Evolutionary conservation across 2,113 vertebrate genomes (phyloP).

Genomic region (Emberiza fucata): DNA sequence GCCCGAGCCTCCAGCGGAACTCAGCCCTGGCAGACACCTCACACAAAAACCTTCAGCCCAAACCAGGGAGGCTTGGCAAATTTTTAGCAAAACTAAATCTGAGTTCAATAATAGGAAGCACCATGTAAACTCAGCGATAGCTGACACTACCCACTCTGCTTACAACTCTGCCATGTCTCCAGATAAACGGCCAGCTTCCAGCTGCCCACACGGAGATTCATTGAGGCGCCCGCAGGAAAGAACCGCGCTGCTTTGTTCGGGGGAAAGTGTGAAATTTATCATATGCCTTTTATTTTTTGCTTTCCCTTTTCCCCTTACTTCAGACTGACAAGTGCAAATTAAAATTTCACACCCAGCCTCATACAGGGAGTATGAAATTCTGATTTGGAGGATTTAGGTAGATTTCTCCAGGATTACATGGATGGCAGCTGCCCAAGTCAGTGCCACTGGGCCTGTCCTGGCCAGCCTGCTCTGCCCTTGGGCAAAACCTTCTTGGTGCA

Average conservation of each 20-base stretch:
- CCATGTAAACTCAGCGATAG: neutral
- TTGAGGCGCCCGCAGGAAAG: slow-evolving; percentile 24
- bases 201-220: slow-evolving; percentile 42
- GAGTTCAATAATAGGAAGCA: slow-evolving; percentile 33
- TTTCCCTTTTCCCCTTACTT: slow-evolving; percentile 36
- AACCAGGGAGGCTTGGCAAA: neutral
- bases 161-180: slow-evolving; percentile 16
- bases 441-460: neutral
- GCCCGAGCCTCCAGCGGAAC: neutral
- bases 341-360: slow-evolving; percentile 58
- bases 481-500: neutral
- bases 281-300: slow-evolving; percentile 30
- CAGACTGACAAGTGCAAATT: slow-evolving; percentile 61
- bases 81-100: neutral
- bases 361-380: slow-evolving; percentile 7
- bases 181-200: slow-evolving; percentile 16
- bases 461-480: neutral
- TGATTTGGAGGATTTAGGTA: slow-evolving; percentile 27
- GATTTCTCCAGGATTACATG: neutral
- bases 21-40: neutral
- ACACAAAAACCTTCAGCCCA: neutral
- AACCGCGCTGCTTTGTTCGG: neutral
- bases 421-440: neutral
- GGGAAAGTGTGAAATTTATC: slow-evolving; percentile 45
- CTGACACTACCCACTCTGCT: slow-evolving; percentile 37